Conservation (phyloP, 2,888 invertebrate genomes). For the Drosophila infuscata region DNA sequence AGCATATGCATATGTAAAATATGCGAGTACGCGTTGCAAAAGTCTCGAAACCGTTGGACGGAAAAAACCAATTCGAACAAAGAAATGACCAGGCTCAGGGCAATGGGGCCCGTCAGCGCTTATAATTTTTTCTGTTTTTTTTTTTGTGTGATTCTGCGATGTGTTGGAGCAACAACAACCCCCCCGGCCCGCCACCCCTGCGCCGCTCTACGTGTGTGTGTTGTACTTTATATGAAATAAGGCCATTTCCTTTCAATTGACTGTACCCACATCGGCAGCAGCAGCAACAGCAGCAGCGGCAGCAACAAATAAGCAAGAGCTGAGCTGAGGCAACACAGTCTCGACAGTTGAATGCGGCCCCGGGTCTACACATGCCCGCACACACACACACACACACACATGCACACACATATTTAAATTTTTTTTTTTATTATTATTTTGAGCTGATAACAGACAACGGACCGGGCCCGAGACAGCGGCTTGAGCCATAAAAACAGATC, state of each 20-base stretch:
- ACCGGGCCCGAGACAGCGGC: constrained; percentile 58
- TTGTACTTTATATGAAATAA: constrained; percentile 81
- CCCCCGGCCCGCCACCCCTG: background rate
- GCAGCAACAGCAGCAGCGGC: constrained; percentile 29
- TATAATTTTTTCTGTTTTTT: background rate
- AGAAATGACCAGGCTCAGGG: constrained; percentile 78
- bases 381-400: constrained; percentile 37
- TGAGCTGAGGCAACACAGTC: constrained; percentile 49
- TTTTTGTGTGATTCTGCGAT: constrained; percentile 61
- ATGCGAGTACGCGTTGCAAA: constrained; percentile 30
- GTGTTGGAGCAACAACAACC: constrained; percentile 52
- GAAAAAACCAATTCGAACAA: constrained; percentile 77
- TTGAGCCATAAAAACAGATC: constrained; percentile 80
- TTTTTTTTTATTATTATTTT: constrained; percentile 81
- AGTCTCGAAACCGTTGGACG: constrained; percentile 52
- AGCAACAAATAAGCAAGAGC: constrained; percentile 38
- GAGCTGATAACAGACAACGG: constrained; percentile 81
- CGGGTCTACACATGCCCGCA: constrained; percentile 69
- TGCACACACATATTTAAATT: constrained; percentile 72
- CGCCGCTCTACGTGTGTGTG: constrained; percentile 35
- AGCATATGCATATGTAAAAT: constrained; percentile 17
- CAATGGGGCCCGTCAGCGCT: constrained; percentile 39
- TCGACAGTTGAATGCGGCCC: constrained; percentile 52
- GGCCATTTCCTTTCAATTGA: constrained; percentile 80
- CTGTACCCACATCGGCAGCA: constrained; percentile 78